A percentile compares a stretch with the other conserved stretches of the same genome.
Conservation (phyloP, 2,888 invertebrate species). For the Euproctis similis region DNA sequence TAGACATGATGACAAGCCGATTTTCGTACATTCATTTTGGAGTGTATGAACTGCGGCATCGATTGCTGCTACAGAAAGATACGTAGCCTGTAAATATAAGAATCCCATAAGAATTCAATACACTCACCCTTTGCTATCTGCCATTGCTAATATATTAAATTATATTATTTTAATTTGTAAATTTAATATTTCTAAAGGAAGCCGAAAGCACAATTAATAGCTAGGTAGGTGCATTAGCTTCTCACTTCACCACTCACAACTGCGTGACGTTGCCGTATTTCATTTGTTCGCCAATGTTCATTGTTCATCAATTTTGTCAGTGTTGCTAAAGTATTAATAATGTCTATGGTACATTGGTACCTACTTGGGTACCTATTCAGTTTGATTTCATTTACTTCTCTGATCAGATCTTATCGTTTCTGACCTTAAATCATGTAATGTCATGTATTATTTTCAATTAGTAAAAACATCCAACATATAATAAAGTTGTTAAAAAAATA, state of each 20-base stretch:
- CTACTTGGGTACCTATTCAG: too few species aligned
- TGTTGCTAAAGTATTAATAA: conserved; percentile 38
- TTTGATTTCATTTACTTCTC: too few species aligned
- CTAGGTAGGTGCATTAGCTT: too few species aligned
- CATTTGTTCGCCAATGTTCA: conserved; percentile 70
- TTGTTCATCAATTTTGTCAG: conserved; percentile 53
- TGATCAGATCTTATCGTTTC: too few species aligned
- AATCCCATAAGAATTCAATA: conserved; percentile 11
- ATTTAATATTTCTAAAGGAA: conserved; percentile 50
- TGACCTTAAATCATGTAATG: too few species aligned
- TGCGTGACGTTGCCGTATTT: conserved; percentile 77
- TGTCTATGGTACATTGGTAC: conserved; percentile 30
- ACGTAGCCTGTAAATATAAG: conserved; percentile 10
- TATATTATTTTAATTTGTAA: conserved; percentile 45
- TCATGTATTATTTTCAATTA: too few species aligned
- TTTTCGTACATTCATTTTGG: conserved; percentile 48
- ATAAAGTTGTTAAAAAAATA: too few species aligned
- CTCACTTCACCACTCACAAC: conserved; percentile 20
- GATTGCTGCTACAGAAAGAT: conserved; percentile 13
- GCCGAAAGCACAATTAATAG: conserved; percentile 57
- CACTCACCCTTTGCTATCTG: conserved; percentile 74
- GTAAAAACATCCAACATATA: too few species aligned
- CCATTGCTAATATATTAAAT: conserved; percentile 61
- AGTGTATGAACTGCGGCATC: conserved; percentile 23
- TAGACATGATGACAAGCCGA: conserved; percentile 76